phyloP scores from a whole-genome alignment of 2,113 vertebrate genomes.

The Ammodytes marinus region DNA sequence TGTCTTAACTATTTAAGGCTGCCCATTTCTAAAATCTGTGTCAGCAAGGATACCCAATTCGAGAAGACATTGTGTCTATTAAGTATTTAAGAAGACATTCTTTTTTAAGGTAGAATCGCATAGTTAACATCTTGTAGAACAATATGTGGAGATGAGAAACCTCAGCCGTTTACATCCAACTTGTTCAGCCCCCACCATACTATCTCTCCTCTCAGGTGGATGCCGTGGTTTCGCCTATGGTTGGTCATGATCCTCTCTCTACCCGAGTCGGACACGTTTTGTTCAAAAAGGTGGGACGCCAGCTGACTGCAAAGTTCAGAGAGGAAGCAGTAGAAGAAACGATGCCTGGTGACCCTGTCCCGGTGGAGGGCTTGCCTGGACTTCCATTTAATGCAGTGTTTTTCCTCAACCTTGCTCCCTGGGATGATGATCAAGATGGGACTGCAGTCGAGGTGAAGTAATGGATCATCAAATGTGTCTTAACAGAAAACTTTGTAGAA shows the following conservation, averaged over 20 bases:
- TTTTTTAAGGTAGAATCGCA: too few relatives aligned
- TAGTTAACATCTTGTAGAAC: neutral
- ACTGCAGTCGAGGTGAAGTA: slow-evolving; percentile 62
- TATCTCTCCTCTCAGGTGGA: slow-evolving; percentile 51
- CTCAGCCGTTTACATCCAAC: neutral
- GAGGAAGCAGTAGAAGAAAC: neutral
- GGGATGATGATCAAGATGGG: slow-evolving; percentile 55
- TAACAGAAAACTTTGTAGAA: too few relatives aligned
- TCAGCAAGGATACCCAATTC: too few relatives aligned
- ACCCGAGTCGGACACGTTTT: slow-evolving; percentile 61
- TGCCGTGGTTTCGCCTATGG: slow-evolving; percentile 73
- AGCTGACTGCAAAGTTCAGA: slow-evolving; percentile 48
- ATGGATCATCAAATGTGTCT: neutral
- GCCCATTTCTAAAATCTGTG: too few relatives aligned
- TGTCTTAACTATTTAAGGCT: too few relatives aligned
- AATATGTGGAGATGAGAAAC: neutral
- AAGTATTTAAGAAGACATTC: too few relatives aligned
- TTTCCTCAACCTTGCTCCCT: slow-evolving; percentile 68
- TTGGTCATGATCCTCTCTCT: slow-evolving; percentile 45
- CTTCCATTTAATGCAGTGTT: slow-evolving; percentile 50
- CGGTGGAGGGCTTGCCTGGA: slow-evolving; percentile 35
- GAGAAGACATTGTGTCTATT: too few relatives aligned
- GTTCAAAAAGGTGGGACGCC: neutral
- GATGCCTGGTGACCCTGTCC: slow-evolving; percentile 41
- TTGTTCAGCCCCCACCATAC: neutral